These are phyloP conservation scores for Aratinga solstitialis DNA, from an alignment of 2,797 vertebrate genomes.

Conservation along the genomic window DNA sequence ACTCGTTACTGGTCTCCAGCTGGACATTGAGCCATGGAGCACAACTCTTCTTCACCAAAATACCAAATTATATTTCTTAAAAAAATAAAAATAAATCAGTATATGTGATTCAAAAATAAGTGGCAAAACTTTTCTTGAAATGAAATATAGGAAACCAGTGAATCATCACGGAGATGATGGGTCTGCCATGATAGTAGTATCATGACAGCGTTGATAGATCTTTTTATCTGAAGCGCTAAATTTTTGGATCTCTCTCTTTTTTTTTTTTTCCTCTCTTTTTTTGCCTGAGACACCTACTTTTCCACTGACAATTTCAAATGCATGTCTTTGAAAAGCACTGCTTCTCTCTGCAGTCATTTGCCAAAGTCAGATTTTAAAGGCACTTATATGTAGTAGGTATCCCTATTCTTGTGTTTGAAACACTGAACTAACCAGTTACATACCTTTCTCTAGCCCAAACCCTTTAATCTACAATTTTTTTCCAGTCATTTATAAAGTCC, in stretches of 20 bases:
- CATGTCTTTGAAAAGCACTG: background rate
- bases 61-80: fast-evolving
- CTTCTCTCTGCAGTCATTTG: background rate
- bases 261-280: background rate
- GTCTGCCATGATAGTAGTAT: background rate
- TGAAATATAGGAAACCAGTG: background rate
- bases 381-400: background rate
- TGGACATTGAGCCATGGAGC: too few relatives aligned
- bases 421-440: background rate
- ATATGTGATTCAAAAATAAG: background rate
- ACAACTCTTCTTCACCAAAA: background rate
- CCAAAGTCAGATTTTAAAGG: background rate
- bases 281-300: background rate
- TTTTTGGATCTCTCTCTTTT: background rate
- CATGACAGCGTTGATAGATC: background rate
- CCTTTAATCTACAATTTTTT: background rate
- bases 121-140: background rate
- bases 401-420: background rate
- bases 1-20: too few relatives aligned
- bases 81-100: background rate
- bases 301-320: background rate
- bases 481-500: background rate
- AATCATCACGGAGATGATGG: background rate
- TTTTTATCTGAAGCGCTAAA: background rate
- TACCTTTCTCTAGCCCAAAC: background rate